Evolutionary conservation across 2,888 invertebrate species (phyloP).

Genomic region (Leucophenga maculata): DNA sequence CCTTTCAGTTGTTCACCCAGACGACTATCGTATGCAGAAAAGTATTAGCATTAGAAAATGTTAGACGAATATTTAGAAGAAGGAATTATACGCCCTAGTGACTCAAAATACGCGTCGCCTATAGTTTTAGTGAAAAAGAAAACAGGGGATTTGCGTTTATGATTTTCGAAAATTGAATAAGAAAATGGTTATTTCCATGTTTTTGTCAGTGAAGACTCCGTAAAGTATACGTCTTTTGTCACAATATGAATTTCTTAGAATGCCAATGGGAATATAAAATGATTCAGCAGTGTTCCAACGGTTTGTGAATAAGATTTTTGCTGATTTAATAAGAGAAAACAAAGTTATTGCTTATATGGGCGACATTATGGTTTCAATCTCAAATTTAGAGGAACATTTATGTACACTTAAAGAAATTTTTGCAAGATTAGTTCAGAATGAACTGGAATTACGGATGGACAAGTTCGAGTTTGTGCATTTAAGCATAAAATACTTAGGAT

Average conservation of each 20-base stretch:
- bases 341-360: constrained; percentile 20
- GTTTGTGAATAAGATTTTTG: constrained; percentile 3
- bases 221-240: too few species aligned
- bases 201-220: constrained; percentile 17
- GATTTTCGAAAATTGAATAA: constrained; percentile 24
- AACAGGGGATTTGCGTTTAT: constrained; percentile 23
- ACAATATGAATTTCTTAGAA: constrained; percentile 25
- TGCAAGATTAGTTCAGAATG: constrained; percentile 5
- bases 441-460: constrained; percentile 13
- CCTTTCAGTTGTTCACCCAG: constrained; percentile 25
- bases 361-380: background rate
- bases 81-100: constrained; percentile 19
- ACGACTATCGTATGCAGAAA: constrained; percentile 25
- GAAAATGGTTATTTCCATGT: constrained; percentile 24
- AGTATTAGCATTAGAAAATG: constrained; percentile 16
- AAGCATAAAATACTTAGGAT: constrained; percentile 12
- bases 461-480: constrained; percentile 15
- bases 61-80: constrained; percentile 24
- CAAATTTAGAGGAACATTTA: too few species aligned
- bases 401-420: constrained; percentile 7
- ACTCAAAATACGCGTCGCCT: constrained; percentile 28
- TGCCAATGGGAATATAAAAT: constrained; percentile 22
- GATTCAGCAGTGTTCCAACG: background rate
- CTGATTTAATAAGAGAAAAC: background rate
- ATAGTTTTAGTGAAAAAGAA: constrained; percentile 29